Conservation (phyloP, 2,797 vertebrate species). For the Sternarchorhynchus goeldii region DNA sequence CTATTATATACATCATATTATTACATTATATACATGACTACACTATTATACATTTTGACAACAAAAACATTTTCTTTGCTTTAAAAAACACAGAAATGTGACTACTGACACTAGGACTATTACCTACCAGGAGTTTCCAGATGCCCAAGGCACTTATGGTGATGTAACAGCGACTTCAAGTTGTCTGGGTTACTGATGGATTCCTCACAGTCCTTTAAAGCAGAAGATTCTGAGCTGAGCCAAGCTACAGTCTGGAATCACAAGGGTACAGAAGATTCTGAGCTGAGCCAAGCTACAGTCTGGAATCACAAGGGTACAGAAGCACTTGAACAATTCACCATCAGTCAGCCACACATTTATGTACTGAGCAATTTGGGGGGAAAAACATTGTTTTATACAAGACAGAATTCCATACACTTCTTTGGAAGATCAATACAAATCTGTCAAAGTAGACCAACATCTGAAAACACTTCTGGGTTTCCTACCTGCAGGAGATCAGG, state of each 20-base stretch:
- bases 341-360: not conserved
- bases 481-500: conserved; percentile 75
- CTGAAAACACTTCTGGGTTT: not conserved
- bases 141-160: conserved; percentile 71
- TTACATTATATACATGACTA: too few relatives aligned
- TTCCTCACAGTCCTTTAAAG: conserved; percentile 69
- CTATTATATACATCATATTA: too few relatives aligned
- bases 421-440: too few relatives aligned
- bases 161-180: conserved; percentile 68
- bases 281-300: conserved; percentile 73
- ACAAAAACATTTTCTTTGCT: not conserved
- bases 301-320: conserved; percentile 49
- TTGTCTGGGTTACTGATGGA: conserved; percentile 69
- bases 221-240: conserved; percentile 65
- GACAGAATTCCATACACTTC: not conserved
- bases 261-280: conserved; percentile 48
- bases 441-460: not conserved
- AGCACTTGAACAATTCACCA: not conserved
- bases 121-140: conserved; percentile 64
- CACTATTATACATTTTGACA: not conserved
- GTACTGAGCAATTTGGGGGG: conserved; percentile 4
- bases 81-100: not conserved
- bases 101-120: not conserved
- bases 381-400: conserved; percentile 60
- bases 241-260: conserved; percentile 69